Evolutionary conservation across 2,113 vertebrate genomes (phyloP).

Genomic region (Scomber japonicus): DNA sequence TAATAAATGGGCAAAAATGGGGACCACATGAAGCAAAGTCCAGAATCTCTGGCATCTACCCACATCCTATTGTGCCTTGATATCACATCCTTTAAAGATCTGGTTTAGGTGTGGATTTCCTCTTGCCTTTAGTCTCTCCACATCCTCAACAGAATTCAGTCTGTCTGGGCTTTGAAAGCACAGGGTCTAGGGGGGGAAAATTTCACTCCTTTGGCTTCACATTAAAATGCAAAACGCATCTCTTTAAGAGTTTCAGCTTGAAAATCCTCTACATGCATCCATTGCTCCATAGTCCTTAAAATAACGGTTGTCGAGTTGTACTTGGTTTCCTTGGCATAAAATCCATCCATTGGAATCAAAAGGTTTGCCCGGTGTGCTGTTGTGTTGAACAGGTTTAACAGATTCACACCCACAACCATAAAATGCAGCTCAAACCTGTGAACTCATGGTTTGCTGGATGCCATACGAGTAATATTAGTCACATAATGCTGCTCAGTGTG

Average conservation of each 20-base stretch:
- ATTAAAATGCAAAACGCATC: slow-evolving; percentile 60
- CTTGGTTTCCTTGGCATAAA: slow-evolving; percentile 70
- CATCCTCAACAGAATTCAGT: slow-evolving; percentile 47
- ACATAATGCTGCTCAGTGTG: slow-evolving; percentile 42
- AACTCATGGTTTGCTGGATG: slow-evolving; percentile 8
- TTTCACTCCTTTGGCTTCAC: slow-evolving; percentile 65
- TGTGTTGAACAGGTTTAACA: slow-evolving; percentile 37
- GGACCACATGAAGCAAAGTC: slow-evolving; percentile 38
- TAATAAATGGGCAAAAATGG: slow-evolving; percentile 21
- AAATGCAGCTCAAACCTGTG: slow-evolving; percentile 39
- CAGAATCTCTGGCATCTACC: slow-evolving; percentile 23
- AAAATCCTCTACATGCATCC: slow-evolving; percentile 59
- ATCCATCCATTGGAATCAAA: slow-evolving; percentile 59
- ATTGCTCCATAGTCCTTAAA: slow-evolving; percentile 49
- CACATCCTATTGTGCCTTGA: slow-evolving; percentile 32
- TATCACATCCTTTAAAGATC: slow-evolving; percentile 56
- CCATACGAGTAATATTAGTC: slow-evolving; percentile 36
- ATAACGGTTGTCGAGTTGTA: slow-evolving; percentile 21
- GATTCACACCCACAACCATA: slow-evolving; percentile 23
- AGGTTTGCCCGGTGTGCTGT: slow-evolving; percentile 21
- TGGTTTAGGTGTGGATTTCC: slow-evolving; percentile 31
- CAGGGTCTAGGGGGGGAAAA: slow-evolving; percentile 33
- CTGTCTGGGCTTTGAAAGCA: slow-evolving; percentile 38
- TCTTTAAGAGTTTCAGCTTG: slow-evolving; percentile 44
- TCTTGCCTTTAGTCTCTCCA: neutral